phyloP scores from a whole-genome alignment of 2,888 invertebrate species.

The Drosophila acutilabella region DNA sequence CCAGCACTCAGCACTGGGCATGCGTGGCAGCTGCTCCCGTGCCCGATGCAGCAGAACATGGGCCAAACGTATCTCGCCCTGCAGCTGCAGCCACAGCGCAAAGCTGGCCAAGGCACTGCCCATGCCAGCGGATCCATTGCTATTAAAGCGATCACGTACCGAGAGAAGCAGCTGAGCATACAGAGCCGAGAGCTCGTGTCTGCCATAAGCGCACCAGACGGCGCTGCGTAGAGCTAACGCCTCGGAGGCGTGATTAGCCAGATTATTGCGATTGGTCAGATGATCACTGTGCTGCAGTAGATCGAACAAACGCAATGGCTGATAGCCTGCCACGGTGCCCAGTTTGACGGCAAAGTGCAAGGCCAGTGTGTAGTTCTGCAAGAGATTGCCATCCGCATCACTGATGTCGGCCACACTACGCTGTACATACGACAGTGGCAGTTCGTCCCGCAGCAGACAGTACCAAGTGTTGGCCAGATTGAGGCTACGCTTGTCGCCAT shows the following conservation, averaged over 20 bases:
- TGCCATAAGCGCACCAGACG: constrained; percentile 95
- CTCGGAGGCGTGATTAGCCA: constrained; percentile 92
- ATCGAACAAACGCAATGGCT: constrained; percentile 86
- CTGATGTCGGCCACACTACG: constrained; percentile 83
- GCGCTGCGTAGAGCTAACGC: constrained; percentile 93
- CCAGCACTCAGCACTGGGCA: constrained; percentile 88
- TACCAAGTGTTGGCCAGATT: constrained; percentile 95
- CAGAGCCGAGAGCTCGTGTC: constrained; percentile 92
- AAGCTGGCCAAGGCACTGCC: constrained; percentile 90
- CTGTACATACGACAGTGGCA: constrained; percentile 62
- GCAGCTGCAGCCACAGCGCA: constrained; percentile 86
- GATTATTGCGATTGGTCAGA: constrained; percentile 93
- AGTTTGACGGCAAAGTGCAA: constrained; percentile 92
- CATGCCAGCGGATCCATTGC: constrained; percentile 89
- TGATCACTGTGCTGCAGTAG: constrained; percentile 93
- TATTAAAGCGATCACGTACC: constrained; percentile 88
- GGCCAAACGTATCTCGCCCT: constrained; percentile 87
- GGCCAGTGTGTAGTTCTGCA: constrained; percentile 90
- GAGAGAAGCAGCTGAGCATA: constrained; percentile 92
- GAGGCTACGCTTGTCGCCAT: constrained; percentile 93
- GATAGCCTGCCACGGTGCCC: constrained; percentile 86
- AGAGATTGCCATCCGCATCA: constrained; percentile 87
- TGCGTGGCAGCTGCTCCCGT: constrained; percentile 88
- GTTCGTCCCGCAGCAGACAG: constrained; percentile 86
- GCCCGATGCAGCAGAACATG: constrained; percentile 88